Percentiles rank a stretch among this genome's conserved stretches.
These are phyloP conservation scores for Neopipo cinnamomea DNA, from an alignment of 2,113 vertebrate genomes.

Conservation along the genomic window DNA sequence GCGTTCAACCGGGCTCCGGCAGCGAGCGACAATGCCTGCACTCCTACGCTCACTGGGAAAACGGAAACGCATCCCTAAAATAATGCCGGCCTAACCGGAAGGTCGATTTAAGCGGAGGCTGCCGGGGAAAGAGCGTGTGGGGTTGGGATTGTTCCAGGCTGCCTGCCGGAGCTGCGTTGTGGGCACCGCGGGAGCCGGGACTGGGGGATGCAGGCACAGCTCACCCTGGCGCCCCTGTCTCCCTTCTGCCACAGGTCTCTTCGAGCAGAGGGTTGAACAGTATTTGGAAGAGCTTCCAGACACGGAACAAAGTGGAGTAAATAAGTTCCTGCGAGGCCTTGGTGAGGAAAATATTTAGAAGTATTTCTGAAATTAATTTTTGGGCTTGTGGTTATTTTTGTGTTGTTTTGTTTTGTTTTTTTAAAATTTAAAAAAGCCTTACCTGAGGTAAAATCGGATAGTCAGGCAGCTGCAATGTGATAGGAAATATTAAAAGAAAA, in stretches of 20 bases:
- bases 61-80: fast-evolving
- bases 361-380: not conserved
- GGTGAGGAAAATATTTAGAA: constrained; percentile 75
- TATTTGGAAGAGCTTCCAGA: constrained; percentile 97
- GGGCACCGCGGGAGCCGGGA: not conserved
- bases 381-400: too few species aligned
- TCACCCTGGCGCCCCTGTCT: fast-evolving
- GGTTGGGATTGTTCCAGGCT: not conserved
- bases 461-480: not conserved
- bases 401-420: too few species aligned
- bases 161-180: not conserved
- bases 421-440: not conserved
- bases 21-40: fast-evolving
- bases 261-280: constrained; percentile 95
- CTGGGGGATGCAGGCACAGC: fast-evolving
- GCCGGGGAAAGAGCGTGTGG: not conserved
- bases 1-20: fast-evolving
- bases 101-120: not conserved
- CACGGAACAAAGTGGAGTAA: constrained; percentile 96
- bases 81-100: not conserved
- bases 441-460: not conserved
- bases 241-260: constrained; percentile 78
- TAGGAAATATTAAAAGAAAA: not conserved
- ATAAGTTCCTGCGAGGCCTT: constrained; percentile 96
- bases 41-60: not conserved